A percentile compares a stretch with the other conserved stretches of the same genome.
Evolutionary conservation across 2,888 invertebrate species (phyloP).

Genomic region (Cerastis leucographa): DNA sequence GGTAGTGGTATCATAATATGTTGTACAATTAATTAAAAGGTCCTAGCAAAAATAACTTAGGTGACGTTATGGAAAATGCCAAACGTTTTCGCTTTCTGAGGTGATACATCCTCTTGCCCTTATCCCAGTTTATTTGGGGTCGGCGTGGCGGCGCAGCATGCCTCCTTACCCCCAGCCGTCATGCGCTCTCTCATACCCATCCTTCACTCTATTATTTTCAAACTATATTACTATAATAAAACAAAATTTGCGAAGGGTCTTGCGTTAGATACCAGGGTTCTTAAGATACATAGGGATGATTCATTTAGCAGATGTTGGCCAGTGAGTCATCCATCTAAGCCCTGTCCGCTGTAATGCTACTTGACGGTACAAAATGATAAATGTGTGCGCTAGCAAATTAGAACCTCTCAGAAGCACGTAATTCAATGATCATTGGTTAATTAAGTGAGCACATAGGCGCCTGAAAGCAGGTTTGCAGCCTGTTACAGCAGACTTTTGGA

Average conservation of each 20-base stretch:
- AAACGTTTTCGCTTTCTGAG: not conserved
- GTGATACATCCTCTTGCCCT: too few relatives aligned
- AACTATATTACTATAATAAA: too few relatives aligned
- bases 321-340: conserved; percentile 31
- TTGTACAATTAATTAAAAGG: conserved; percentile 25
- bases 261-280: too few relatives aligned
- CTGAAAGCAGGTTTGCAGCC: not conserved
- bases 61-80: conserved; percentile 18
- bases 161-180: too few relatives aligned
- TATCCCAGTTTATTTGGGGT: too few relatives aligned
- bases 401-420: not conserved
- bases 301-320: conserved; percentile 12
- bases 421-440: conserved; percentile 8
- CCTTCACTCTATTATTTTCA: too few relatives aligned
- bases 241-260: too few relatives aligned
- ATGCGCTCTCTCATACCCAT: too few relatives aligned
- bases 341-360: not conserved
- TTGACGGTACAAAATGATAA: conserved; percentile 21
- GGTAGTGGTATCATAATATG: not conserved
- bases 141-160: too few relatives aligned
- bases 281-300: not conserved
- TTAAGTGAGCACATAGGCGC: not conserved
- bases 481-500: not conserved
- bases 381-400: conserved; percentile 25
- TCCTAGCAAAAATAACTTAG: conserved; percentile 16